Conservation (phyloP, 2,888 invertebrate species). For the Trachelus tabidus region DNA sequence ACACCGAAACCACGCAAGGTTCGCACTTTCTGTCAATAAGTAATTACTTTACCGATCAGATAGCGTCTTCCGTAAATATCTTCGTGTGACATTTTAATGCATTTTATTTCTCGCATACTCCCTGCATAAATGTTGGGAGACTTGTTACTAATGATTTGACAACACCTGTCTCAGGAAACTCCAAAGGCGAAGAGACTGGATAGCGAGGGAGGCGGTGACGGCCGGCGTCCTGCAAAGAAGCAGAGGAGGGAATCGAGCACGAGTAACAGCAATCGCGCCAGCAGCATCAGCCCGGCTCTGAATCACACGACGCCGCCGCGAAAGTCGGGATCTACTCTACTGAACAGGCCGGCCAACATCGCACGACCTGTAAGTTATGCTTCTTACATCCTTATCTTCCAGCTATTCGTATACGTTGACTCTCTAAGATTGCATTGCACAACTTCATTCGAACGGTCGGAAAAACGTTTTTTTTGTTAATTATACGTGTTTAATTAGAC, state of each 20-base stretch:
- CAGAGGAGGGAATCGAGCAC: constrained; percentile 65
- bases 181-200: constrained; percentile 60
- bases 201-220: constrained; percentile 44
- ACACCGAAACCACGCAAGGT: constrained; percentile 67
- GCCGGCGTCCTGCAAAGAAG: constrained; percentile 58
- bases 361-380: constrained; percentile 75
- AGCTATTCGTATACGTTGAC: neutral
- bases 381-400: constrained; percentile 5
- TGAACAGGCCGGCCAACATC: constrained; percentile 77
- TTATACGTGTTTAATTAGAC: neutral
- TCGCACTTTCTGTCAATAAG: constrained; percentile 23
- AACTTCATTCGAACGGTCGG: no score
- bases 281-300: constrained; percentile 65
- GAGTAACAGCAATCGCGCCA: constrained; percentile 66
- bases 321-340: constrained; percentile 68
- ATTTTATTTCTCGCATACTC: no score
- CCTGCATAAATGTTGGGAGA: neutral
- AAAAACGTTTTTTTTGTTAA: neutral
- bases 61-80: neutral
- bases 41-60: neutral
- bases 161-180: constrained; percentile 48
- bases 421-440: neutral
- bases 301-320: constrained; percentile 70
- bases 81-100: neutral
- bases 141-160: neutral